These are phyloP conservation scores for Cuculus canorus DNA, from an alignment of 2,797 vertebrate species.

Conservation along the genomic window DNA sequence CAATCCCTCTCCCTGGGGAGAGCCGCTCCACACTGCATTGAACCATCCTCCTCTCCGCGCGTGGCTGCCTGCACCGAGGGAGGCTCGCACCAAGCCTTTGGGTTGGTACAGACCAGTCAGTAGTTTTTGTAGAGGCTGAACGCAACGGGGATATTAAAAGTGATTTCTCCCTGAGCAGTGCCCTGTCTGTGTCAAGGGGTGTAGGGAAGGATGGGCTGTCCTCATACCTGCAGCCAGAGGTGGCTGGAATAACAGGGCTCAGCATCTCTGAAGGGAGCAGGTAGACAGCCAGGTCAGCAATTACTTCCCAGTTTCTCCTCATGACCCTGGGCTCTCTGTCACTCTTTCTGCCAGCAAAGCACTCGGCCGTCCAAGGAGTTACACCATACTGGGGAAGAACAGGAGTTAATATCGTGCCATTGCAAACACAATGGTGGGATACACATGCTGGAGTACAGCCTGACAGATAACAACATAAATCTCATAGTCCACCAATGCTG, in stretches of 20 bases:
- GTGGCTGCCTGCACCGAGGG: not conserved
- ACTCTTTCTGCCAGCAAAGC: not conserved
- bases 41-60: not conserved
- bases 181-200: not conserved
- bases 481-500: not conserved
- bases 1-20: not conserved
- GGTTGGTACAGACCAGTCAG: not conserved
- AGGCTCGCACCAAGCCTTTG: not conserved
- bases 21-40: not conserved
- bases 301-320: rapidly evolving
- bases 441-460: not conserved
- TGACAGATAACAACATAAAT: not conserved
- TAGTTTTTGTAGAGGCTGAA: constrained; percentile 58
- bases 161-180: not conserved
- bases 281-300: not conserved
- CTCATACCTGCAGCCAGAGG: rapidly evolving
- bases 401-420: not conserved
- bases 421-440: constrained; percentile 27
- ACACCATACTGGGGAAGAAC: not conserved
- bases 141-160: constrained; percentile 30
- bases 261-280: not conserved
- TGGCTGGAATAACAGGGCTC: not conserved
- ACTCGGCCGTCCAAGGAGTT: not conserved
- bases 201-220: not conserved
- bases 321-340: not conserved